phyloP scores from a whole-genome alignment of 2,888 invertebrate species.

The Xestia rhomboidea region DNA sequence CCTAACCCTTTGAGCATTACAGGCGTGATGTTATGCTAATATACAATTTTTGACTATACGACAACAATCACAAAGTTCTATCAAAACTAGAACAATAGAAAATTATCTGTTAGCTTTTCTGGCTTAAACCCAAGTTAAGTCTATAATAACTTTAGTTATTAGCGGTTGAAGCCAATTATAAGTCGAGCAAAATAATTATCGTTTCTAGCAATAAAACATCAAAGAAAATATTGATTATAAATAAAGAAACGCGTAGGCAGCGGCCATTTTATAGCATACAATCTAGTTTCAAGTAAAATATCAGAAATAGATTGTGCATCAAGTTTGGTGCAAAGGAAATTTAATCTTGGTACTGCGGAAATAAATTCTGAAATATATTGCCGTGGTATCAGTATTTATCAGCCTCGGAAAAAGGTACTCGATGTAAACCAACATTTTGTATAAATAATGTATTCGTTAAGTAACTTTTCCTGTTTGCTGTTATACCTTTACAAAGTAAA shows the following conservation, averaged over 20 bases:
- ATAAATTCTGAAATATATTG: conserved; percentile 44
- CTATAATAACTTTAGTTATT: neutral
- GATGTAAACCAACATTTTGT: conserved; percentile 25
- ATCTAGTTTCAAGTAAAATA: conserved; percentile 15
- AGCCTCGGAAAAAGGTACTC: conserved; percentile 18
- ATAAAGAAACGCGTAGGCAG: conserved; percentile 15
- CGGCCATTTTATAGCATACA: neutral
- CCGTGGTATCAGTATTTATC: neutral
- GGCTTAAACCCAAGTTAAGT: neutral
- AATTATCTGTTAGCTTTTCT: neutral
- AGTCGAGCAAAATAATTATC: neutral
- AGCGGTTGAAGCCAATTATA: neutral
- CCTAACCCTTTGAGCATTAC: too few species aligned
- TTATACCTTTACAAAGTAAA: conserved; percentile 16
- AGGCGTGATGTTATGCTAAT: too few species aligned
- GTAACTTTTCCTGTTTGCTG: conserved; percentile 43
- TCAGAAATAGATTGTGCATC: conserved; percentile 21
- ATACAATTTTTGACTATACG: too few species aligned
- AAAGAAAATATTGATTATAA: conserved; percentile 21
- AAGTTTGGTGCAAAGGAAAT: conserved; percentile 35
- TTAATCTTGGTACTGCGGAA: conserved; percentile 27
- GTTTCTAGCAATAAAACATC: neutral
- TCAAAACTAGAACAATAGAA: neutral
- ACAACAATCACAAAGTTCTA: neutral
- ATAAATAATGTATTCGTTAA: conserved; percentile 40